Percentiles rank a stretch among this genome's conserved stretches.
Conservation (phyloP, 2,113 vertebrate species). For the Gymnogyps californianus region DNA sequence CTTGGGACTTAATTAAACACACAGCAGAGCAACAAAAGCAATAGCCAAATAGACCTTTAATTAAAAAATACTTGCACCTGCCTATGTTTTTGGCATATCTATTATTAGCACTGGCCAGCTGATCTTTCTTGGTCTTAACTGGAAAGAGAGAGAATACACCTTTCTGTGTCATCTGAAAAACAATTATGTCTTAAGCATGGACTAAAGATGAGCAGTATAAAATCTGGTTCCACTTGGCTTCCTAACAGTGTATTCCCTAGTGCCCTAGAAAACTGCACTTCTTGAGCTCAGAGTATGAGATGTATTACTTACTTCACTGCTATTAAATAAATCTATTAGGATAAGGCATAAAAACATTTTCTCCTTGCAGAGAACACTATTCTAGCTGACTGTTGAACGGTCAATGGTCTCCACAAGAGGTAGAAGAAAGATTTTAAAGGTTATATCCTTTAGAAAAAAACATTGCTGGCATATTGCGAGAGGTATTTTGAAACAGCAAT, state of each 20-base stretch:
- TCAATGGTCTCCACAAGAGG: not conserved
- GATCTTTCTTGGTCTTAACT: not conserved
- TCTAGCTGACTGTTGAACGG: not conserved
- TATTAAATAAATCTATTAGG: not conserved
- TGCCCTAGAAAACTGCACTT: not conserved
- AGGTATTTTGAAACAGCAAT: not conserved
- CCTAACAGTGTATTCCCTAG: not conserved
- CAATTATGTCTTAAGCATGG: not conserved
- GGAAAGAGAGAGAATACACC: not conserved
- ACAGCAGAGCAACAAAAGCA: not conserved
- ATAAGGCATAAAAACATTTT: not conserved
- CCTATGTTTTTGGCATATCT: not conserved
- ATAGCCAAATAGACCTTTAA: not conserved
- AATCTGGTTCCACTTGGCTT: conserved; percentile 9
- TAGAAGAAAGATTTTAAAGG: not conserved
- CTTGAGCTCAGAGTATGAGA: not conserved
- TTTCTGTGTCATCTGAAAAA: not conserved
- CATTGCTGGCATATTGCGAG: not conserved
- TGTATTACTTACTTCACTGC: not conserved
- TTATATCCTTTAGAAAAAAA: not conserved
- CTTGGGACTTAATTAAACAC: not conserved
- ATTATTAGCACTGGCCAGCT: not conserved
- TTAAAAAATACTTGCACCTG: not conserved
- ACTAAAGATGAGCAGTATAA: not conserved
- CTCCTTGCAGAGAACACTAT: not conserved